Conservation (phyloP, 2,797 vertebrate genomes). For the Amblyraja radiata region DNA sequence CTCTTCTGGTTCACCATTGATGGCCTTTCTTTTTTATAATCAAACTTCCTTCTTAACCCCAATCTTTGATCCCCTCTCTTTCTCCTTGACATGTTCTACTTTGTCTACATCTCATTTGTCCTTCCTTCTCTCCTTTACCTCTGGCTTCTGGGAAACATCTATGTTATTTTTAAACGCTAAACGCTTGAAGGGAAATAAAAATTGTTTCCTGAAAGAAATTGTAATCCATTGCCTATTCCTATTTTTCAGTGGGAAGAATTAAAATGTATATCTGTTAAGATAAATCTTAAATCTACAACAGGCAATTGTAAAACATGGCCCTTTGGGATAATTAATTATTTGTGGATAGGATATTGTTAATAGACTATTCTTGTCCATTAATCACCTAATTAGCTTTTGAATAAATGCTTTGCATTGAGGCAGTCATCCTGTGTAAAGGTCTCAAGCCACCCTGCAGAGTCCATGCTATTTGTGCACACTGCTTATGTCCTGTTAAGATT, state of each 20-base stretch:
- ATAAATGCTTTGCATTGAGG: constrained; percentile 36
- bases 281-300: not conserved
- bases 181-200: not conserved
- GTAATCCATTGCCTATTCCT: not conserved
- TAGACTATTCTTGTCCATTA: constrained; percentile 37
- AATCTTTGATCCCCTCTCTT: not conserved
- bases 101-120: not conserved
- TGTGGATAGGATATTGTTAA: constrained; percentile 39
- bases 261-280: not conserved
- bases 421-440: constrained; percentile 27
- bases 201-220: not conserved
- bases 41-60: not conserved
- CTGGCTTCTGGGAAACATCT: not conserved
- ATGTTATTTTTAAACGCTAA: not conserved
- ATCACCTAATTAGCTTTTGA: constrained; percentile 38
- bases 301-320: not conserved
- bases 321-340: constrained; percentile 42
- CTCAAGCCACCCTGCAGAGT: constrained; percentile 32
- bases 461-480: constrained; percentile 28
- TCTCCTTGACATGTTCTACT: not conserved
- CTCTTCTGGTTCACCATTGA: too few species aligned
- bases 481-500: constrained; percentile 24
- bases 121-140: not conserved
- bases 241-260: constrained; percentile 6
- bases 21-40: not conserved